phyloP scores from a whole-genome alignment of 1,140 invertebrate genomes.

The Odontomachus brunneus region DNA sequence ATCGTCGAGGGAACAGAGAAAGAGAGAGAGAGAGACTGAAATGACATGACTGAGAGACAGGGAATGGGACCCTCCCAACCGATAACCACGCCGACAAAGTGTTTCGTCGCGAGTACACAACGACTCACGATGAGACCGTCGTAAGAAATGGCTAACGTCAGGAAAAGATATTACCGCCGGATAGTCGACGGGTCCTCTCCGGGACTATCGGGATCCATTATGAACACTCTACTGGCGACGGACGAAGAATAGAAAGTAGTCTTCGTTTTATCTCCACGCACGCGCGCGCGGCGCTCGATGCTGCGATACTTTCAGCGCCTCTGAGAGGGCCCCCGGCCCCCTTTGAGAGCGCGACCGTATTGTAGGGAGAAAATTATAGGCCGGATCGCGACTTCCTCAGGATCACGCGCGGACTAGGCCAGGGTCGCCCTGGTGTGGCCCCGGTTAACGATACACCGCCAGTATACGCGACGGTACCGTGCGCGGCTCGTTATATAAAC shows the following conservation, averaged over 20 bases:
- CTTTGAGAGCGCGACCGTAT: not conserved
- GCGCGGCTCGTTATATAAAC: constrained; percentile 37
- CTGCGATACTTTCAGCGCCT: constrained; percentile 9
- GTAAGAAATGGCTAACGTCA: constrained; percentile 5
- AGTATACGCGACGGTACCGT: not conserved
- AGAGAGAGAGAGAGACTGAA: not conserved
- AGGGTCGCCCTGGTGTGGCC: constrained; percentile 5
- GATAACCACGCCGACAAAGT: constrained; percentile 18
- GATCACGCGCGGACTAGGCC: constrained; percentile 19
- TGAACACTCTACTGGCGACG: constrained; percentile 7
- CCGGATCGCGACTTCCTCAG: not conserved
- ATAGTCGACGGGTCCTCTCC: not conserved
- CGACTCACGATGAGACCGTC: not conserved
- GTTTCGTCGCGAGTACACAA: constrained; percentile 5
- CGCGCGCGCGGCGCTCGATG: not conserved
- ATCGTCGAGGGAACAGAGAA: not conserved
- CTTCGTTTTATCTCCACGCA: not conserved
- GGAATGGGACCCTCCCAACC: not conserved
- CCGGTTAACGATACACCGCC: not conserved
- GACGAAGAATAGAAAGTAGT: not conserved
- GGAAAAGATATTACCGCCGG: not conserved
- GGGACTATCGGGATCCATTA: not conserved
- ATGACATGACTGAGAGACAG: too few species aligned
- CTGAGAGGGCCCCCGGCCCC: not conserved
- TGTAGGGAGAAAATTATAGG: constrained; percentile 41